Percentiles rank a stretch among this genome's conserved stretches.
These are phyloP conservation scores for Meteorus colon DNA, from an alignment of 2,888 invertebrate genomes.

Conservation along the genomic window DNA sequence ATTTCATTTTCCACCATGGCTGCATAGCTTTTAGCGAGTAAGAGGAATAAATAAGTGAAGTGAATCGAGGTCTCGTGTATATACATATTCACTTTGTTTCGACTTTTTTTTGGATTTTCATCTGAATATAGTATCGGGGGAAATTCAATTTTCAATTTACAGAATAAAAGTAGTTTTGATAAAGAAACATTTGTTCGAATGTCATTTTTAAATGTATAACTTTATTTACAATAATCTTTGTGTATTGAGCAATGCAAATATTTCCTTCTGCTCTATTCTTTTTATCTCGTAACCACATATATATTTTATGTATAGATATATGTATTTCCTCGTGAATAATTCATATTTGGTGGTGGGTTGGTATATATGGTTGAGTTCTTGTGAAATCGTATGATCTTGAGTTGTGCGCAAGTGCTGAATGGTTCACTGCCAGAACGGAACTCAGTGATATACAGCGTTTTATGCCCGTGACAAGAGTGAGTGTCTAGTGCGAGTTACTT, in stretches of 20 bases:
- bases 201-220: not conserved
- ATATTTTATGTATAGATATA: not conserved
- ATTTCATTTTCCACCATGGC: slow-evolving; percentile 9
- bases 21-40: slow-evolving; percentile 8
- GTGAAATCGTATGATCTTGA: slow-evolving; percentile 14
- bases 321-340: slow-evolving; percentile 8
- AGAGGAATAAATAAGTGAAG: slow-evolving; percentile 12
- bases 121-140: not conserved
- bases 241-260: slow-evolving; percentile 3
- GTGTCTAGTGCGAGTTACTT: slow-evolving; percentile 52
- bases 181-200: not conserved
- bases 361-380: slow-evolving; percentile 12
- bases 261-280: not conserved
- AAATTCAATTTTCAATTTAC: not conserved
- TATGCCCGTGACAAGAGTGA: slow-evolving; percentile 54
- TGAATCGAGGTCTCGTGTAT: not conserved
- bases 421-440: slow-evolving; percentile 55
- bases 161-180: slow-evolving; percentile 1
- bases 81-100: slow-evolving; percentile 2
- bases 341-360: slow-evolving; percentile 1
- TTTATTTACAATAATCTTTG: not conserved
- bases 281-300: not conserved
- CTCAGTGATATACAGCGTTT: slow-evolving; percentile 53
- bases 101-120: not conserved
- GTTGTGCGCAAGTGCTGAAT: slow-evolving; percentile 20